phyloP scores from a whole-genome alignment of 1,140 invertebrate genomes.

The Diachasma alloeum region DNA sequence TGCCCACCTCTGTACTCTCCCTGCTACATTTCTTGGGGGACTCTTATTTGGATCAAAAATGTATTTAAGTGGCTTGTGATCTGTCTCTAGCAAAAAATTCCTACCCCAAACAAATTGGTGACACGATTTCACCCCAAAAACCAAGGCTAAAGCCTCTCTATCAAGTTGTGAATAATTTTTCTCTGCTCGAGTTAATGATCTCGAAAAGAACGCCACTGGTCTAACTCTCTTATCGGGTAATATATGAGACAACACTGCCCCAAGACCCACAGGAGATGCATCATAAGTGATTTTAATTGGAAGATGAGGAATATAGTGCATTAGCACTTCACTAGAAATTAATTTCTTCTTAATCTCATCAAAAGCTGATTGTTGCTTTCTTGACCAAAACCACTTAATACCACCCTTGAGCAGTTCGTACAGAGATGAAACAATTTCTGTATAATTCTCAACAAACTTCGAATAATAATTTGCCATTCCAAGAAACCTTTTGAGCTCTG shows the following conservation, averaged over 20 bases:
- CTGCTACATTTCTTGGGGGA: conserved; percentile 44
- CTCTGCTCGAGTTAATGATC: background rate
- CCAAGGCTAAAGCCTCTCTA: conserved; percentile 13
- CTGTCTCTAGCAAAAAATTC: conserved; percentile 2
- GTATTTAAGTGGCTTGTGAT: background rate
- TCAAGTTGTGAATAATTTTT: too few species aligned
- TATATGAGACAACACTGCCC: conserved; percentile 29
- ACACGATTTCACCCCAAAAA: conserved; percentile 8
- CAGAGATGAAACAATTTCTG: too few species aligned
- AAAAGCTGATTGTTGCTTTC: too few species aligned
- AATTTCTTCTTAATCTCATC: too few species aligned
- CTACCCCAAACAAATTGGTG: conserved; percentile 8
- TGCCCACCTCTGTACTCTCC: conserved; percentile 55
- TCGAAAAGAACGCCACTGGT: background rate
- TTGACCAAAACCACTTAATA: too few species aligned
- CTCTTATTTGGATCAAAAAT: conserved; percentile 31
- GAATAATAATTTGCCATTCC: too few species aligned
- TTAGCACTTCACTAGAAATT: background rate
- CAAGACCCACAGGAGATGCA: conserved; percentile 29
- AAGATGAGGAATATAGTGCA: conserved; percentile 35
- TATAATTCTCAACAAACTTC: too few species aligned
- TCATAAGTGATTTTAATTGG: conserved; percentile 35
- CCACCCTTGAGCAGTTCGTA: too few species aligned
- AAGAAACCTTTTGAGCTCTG: too few species aligned
- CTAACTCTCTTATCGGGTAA: background rate